Evolutionary conservation across 2,113 vertebrate genomes (phyloP), one percentile per base, ranked within the genome.

Genomic region (Synchiropus splendidus): DNA sequence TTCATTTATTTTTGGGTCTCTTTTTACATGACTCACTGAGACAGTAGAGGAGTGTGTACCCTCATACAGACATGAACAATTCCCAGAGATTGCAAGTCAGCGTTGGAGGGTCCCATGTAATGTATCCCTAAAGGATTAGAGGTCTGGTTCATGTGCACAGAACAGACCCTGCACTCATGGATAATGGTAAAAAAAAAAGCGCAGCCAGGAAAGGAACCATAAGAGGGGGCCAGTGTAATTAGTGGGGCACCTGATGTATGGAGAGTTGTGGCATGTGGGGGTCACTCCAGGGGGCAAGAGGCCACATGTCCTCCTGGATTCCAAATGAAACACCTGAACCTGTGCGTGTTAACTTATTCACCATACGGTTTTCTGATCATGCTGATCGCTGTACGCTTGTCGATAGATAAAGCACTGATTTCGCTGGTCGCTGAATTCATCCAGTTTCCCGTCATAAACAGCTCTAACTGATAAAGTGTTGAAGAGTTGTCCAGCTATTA

Each of bases 301-400:
- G 65, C 58, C 63, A 60, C 54, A 52, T 51, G 58, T 57, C 36
- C 58, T 57, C 31, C 36, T 61, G 36, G 50, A 40, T 42, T 70
- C 53, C 39, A 70, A 70, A 55, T 64, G 42, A 77, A 77, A 77
- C 65, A 80, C 75, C 72, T 80, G 72, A 75, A 70, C 63, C 48
- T 47, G 39, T 3, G 51, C 43, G 39, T 60, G 64, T 51, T 58
- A n/a, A n/a, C n/a, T n/a, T n/a, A 53, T 38, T 46, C 42, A 46
- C 56, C 50, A 27, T 61, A 48, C 59, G 45, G 48, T 56, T 45
- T 58, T 66, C 2, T 13, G 30, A 47, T 59, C 31, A 52, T 45
- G 21, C 31, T 36, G 21, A 31, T 60, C 18, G 21, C 18, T 1
- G 1, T 27, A 34, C 1, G 35, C 33, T n/a, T n/a, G n/a, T n/a